Evolutionary conservation across 1,140 invertebrate species (phyloP).

Genomic region (Drepana arcuata): DNA sequence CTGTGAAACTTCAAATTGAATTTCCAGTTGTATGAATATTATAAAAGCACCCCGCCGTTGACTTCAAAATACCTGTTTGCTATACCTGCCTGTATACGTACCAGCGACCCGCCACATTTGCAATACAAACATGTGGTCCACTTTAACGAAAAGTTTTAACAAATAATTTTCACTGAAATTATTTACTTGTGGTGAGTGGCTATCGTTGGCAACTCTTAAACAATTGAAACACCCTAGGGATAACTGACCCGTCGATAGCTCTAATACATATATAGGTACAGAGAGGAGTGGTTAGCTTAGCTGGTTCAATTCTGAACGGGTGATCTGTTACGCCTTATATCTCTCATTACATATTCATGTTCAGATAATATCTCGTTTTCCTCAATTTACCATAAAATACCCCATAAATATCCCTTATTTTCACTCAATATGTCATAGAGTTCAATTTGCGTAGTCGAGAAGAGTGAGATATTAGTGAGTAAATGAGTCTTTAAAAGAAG

Average conservation of each 20-base stretch:
- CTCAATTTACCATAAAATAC: neutral
- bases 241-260: too few species aligned
- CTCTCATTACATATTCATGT: too few species aligned
- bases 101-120: constrained; percentile 15
- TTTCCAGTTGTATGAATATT: constrained; percentile 48
- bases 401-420: neutral
- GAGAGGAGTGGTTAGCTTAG: too few species aligned
- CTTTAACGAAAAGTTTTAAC: constrained; percentile 20
- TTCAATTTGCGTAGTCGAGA: neutral
- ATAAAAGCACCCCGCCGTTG: constrained; percentile 28
- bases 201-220: constrained; percentile 1
- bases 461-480: constrained; percentile 4
- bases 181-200: neutral
- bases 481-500: too few species aligned
- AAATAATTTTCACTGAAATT: constrained; percentile 9
- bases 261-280: too few species aligned
- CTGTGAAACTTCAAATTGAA: constrained; percentile 47
- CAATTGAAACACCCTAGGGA: neutral
- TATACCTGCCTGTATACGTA: too few species aligned
- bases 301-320: too few species aligned
- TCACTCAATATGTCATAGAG: neutral
- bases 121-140: constrained; percentile 23
- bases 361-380: too few species aligned
- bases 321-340: too few species aligned
- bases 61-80: constrained; percentile 29